Percentiles rank a stretch among this genome's conserved stretches.
Evolutionary conservation across 2,113 vertebrate species (phyloP).

Genomic region (Hydropotes inermis): DNA sequence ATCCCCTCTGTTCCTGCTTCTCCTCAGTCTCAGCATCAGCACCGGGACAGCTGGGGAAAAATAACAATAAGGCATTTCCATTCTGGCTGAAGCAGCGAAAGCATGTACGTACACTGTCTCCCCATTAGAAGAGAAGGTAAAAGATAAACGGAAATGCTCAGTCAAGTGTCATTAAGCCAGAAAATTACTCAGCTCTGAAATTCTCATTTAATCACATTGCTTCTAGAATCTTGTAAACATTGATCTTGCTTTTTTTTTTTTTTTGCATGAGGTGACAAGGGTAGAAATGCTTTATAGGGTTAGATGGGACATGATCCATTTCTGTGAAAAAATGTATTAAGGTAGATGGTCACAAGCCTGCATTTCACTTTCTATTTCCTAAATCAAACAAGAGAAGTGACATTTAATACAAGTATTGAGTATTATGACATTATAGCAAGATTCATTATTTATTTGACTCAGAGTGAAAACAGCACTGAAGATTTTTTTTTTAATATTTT

Average conservation of each 20-base stretch:
- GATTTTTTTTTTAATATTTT: not conserved
- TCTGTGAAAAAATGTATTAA: not conserved
- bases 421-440: not conserved
- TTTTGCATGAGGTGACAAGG: not conserved
- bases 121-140: not conserved
- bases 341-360: not conserved
- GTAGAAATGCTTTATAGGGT: not conserved
- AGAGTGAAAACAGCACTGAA: not conserved
- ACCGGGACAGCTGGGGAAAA: not conserved
- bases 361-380: not conserved
- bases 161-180: not conserved
- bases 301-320: not conserved
- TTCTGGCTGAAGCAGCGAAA: not conserved
- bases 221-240: not conserved
- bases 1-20: not conserved
- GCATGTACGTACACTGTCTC: fast-evolving
- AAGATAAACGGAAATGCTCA: not conserved
- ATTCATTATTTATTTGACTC: not conserved
- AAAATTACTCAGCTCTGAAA: not conserved
- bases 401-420: not conserved
- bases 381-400: not conserved
- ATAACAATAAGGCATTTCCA: not conserved
- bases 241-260: not conserved
- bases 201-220: not conserved
- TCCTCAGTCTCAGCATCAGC: not conserved